Base-by-base conservation (phyloP, 2,113 vertebrate genomes). In the Nycticorax nycticorax region DNA sequence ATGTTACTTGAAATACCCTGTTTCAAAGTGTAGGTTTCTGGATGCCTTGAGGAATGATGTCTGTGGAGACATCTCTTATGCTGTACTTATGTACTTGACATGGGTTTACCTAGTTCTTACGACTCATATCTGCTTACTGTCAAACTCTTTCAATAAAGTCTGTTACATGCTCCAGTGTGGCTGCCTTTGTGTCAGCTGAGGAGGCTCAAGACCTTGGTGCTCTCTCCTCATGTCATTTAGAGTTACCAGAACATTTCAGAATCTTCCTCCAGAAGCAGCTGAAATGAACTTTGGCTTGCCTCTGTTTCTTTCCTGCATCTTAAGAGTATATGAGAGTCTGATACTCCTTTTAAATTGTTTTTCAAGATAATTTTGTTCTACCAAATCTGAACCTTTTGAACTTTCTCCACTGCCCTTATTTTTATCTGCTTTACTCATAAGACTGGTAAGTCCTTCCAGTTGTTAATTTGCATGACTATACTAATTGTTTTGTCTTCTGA, bases 341-440 rank as follows among this genome's bases (percentile, higher is more conserved):
- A 69, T 50, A 50, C 24, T 91, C 6, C 20, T 45, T 87, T 75
- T 52, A 80, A 95, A 64, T 20, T 64, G 30, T 60, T 69, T 95
- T 86, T 77, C 55, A 66, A 94, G 72, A 67, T 89, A 89, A 62
- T 66, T 89, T 73, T 92, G 7, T 86, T 39, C 37, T 81, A 22
- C 68, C 69, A 83, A 94, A 74, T 67, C 12, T 71, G 73, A 89
- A 50, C 28, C 16, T 93, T 75, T 71, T 82, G 56, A 92, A 64
- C 48, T 85, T 73, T 78, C 47, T 78, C 7, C 24, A 9, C 60
- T 78, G 14, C 48, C 66, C 37, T 48, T 88, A 17, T 72, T 85
- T 88, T 91, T 68, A 55, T 77, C 55, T 88, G 27, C 75, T 92
- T 35, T 88, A 14, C 23, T 85, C 10, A 3, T 24, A 27, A 89